Evolutionary conservation across 1,140 invertebrate genomes (phyloP).

Genomic region (Metopolophium dirhodum): DNA sequence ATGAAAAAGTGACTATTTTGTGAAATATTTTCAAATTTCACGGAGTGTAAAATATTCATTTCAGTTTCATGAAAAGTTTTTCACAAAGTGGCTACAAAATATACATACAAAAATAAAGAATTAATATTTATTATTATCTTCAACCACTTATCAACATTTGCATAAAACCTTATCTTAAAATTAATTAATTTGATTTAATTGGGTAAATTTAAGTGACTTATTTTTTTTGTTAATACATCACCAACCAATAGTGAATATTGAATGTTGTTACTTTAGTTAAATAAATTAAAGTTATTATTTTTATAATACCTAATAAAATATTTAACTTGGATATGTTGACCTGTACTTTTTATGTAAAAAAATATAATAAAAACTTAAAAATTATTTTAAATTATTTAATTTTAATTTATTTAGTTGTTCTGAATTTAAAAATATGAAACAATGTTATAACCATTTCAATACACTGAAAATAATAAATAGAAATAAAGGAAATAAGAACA

Average conservation of each 20-base stretch:
- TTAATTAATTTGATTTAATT: background rate
- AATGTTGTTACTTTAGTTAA: background rate
- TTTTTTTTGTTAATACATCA: too few relatives aligned
- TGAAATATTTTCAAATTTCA: too few relatives aligned
- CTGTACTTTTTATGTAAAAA: too few relatives aligned
- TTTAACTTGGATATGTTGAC: too few relatives aligned
- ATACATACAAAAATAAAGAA: background rate
- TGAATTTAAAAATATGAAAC: background rate
- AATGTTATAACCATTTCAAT: background rate
- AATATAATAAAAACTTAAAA: too few relatives aligned
- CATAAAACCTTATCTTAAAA: background rate
- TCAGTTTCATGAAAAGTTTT: too few relatives aligned
- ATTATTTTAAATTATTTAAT: background rate
- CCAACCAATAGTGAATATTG: background rate
- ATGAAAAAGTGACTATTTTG: too few relatives aligned
- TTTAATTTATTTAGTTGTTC: background rate
- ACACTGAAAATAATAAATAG: background rate
- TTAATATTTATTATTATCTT: background rate
- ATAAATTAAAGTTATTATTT: background rate
- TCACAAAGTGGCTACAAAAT: too few relatives aligned
- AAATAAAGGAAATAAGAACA: background rate
- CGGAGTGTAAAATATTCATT: too few relatives aligned
- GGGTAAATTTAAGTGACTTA: background rate
- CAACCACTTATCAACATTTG: background rate
- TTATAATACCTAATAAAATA: background rate